phyloP scores from a whole-genome alignment of 2,888 invertebrate genomes.

The Dryocosmus kuriphilus region DNA sequence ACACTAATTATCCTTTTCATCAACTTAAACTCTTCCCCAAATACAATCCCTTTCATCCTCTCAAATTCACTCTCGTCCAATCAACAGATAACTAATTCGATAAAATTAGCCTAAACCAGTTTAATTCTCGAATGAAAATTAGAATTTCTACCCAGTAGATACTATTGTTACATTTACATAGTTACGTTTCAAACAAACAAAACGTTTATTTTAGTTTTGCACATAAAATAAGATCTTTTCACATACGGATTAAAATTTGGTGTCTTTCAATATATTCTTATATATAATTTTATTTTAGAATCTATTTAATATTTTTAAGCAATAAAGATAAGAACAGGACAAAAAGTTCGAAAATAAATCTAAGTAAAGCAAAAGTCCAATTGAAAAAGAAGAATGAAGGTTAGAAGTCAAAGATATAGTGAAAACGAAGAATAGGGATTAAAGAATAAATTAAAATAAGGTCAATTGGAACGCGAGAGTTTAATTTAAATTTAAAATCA shows the following conservation, averaged over 20 bases:
- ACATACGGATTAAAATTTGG: no score
- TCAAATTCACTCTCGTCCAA: background rate
- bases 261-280: no score
- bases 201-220: no score
- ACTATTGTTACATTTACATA: no score
- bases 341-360: background rate
- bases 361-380: background rate
- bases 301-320: no score
- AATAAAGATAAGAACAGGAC: background rate
- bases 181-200: no score
- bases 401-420: background rate
- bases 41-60: background rate
- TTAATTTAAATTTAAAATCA: background rate
- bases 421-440: background rate
- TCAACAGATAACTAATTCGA: background rate
- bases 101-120: background rate
- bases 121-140: background rate
- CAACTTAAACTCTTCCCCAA: background rate
- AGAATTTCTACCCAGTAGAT: background rate
- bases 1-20: constrained; percentile 10
- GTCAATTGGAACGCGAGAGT: constrained; percentile 11
- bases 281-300: no score
- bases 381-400: background rate
- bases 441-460: constrained; percentile 20
- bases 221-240: no score